phyloP scores from a whole-genome alignment of 2,888 invertebrate species.

The Autographa gamma region DNA sequence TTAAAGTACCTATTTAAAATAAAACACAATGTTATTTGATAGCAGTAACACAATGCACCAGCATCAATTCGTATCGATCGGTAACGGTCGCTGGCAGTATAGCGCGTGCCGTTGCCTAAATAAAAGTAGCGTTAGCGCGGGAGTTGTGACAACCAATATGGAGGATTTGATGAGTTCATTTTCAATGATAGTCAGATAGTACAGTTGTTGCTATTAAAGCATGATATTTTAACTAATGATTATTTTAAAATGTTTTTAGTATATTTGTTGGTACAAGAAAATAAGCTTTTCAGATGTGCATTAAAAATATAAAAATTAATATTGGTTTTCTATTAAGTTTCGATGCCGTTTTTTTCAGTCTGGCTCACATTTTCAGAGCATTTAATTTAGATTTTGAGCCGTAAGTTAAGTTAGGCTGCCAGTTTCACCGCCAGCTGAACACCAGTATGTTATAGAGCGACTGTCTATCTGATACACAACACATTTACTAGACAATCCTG shows the following conservation, averaged over 20 bases:
- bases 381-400: too few relatives aligned
- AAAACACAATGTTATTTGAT: not conserved
- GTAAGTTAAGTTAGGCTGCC: not conserved
- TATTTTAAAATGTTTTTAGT: too few relatives aligned
- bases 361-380: too few relatives aligned
- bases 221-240: too few relatives aligned
- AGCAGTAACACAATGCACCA: slow-evolving; percentile 44
- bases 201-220: too few relatives aligned
- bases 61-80: slow-evolving; percentile 50
- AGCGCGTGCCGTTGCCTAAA: slow-evolving; percentile 37
- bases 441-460: slow-evolving; percentile 1
- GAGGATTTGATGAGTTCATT: not conserved
- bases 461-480: not conserved
- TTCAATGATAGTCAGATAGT: too few relatives aligned
- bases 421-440: not conserved
- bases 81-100: slow-evolving; percentile 51
- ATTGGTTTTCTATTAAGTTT: too few relatives aligned
- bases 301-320: too few relatives aligned
- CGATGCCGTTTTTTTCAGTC: too few relatives aligned
- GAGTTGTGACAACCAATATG: slow-evolving; percentile 19
- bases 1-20: not conserved
- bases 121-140: slow-evolving; percentile 48
- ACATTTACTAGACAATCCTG: not conserved
- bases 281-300: too few relatives aligned
- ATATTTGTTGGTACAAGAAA: too few relatives aligned